These are phyloP conservation scores for Cnemophilus loriae DNA, from an alignment of 2,113 vertebrate species.

Conservation along the genomic window DNA sequence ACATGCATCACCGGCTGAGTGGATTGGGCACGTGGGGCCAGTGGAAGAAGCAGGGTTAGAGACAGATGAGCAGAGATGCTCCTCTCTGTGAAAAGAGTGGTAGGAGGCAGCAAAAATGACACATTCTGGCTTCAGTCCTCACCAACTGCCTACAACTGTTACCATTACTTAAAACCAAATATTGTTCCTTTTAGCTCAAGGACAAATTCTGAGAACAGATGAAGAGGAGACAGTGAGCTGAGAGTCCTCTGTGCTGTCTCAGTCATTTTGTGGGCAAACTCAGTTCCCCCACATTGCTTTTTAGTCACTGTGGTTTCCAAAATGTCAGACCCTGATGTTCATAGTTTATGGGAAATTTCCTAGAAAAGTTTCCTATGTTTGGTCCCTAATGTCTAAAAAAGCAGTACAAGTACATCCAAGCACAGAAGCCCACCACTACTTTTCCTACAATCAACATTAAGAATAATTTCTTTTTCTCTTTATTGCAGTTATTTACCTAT, in stretches of 20 bases:
- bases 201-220: neutral
- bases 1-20: neutral
- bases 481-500: neutral
- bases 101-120: neutral
- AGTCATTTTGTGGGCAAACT: neutral
- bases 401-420: neutral
- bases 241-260: neutral
- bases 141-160: neutral
- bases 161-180: neutral
- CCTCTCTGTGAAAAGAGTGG: neutral
- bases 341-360: neutral
- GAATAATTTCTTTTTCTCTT: neutral
- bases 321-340: neutral
- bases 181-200: neutral
- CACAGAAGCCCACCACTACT: neutral
- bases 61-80: neutral
- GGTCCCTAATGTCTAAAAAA: neutral
- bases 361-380: neutral
- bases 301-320: neutral
- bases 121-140: neutral
- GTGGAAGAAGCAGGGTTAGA: neutral
- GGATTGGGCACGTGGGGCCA: accelerated
- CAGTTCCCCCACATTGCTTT: neutral
- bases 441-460: neutral
- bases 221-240: neutral